Percentiles rank a stretch among this genome's conserved stretches.
phyloP scores from a whole-genome alignment of 2,888 invertebrate genomes.

The Bunonema sp. region DNA sequence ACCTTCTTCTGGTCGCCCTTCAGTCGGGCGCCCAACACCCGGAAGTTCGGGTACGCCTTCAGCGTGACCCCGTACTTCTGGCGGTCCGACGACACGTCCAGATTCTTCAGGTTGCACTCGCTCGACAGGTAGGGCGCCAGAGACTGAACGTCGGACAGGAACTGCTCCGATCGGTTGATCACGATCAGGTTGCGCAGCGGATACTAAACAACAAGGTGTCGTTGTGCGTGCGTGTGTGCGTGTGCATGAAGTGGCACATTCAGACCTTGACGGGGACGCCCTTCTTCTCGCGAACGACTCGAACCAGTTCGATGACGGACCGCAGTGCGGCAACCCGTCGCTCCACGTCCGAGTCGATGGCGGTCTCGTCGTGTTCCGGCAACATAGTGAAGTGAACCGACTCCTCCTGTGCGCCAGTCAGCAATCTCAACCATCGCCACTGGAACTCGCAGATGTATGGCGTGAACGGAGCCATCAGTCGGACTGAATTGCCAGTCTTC shows the following conservation, averaged over 20 bases:
- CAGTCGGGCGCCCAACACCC: constrained; percentile 68
- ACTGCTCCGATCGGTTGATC: constrained; percentile 67
- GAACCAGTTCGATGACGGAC: constrained; percentile 76
- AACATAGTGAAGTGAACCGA: constrained; percentile 84
- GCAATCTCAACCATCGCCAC: too few species aligned
- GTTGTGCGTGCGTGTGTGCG: not conserved
- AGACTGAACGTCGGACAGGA: constrained; percentile 63
- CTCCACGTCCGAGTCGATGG: constrained; percentile 74
- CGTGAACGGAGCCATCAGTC: constrained; percentile 90
- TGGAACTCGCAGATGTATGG: constrained; percentile 87
- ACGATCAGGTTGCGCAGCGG: constrained; percentile 88
- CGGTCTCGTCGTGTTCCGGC: constrained; percentile 55
- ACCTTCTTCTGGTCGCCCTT: constrained; percentile 79
- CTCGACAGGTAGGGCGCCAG: constrained; percentile 71
- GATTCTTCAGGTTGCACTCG: constrained; percentile 74
- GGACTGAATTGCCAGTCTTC: constrained; percentile 47
- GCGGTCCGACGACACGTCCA: constrained; percentile 75
- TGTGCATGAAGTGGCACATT: too few species aligned
- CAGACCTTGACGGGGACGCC: constrained; percentile 75
- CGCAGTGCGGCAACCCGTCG: constrained; percentile 76
- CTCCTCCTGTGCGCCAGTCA: constrained; percentile 33
- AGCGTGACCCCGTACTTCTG: constrained; percentile 75
- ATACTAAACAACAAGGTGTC: constrained; percentile 52
- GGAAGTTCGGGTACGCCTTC: constrained; percentile 84
- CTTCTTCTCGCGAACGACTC: constrained; percentile 77